phyloP scores from a whole-genome alignment of 2,797 vertebrate species.

The Eulemur rubriventer region DNA sequence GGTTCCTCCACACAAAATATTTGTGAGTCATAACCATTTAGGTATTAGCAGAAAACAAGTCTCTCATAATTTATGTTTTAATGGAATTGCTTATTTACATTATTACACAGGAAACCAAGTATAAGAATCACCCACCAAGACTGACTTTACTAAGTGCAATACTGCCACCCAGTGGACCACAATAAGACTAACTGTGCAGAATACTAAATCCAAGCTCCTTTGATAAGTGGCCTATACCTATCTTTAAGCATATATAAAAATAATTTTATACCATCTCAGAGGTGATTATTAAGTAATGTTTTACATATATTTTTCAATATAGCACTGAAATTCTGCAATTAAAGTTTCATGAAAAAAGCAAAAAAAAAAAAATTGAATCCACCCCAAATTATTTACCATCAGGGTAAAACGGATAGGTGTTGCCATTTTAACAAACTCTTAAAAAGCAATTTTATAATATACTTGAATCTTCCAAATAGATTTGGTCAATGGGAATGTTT shows the following conservation, averaged over 20 bases:
- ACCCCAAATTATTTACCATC: background rate
- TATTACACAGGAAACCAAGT: conserved; percentile 3
- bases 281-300: background rate
- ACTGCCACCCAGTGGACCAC: conserved; percentile 80
- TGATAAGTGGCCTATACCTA: background rate
- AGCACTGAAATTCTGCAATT: background rate
- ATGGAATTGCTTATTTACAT: conserved; percentile 66
- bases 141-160: conserved; percentile 3
- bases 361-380: background rate
- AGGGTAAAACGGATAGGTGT: background rate
- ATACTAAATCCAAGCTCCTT: background rate
- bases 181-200: background rate
- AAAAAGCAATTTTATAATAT: background rate
- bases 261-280: background rate
- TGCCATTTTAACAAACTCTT: background rate
- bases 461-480: background rate
- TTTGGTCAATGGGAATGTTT: background rate
- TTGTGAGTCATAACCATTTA: conserved; percentile 67
- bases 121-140: rapidly evolving
- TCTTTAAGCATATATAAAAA: background rate
- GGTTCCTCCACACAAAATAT: conserved; percentile 33
- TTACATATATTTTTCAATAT: background rate
- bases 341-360: background rate
- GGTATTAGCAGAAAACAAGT: conserved; percentile 67
- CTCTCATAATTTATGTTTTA: conserved; percentile 70